phyloP scores from a whole-genome alignment of 2,888 invertebrate genomes.

The Neoaliturus tenellus region DNA sequence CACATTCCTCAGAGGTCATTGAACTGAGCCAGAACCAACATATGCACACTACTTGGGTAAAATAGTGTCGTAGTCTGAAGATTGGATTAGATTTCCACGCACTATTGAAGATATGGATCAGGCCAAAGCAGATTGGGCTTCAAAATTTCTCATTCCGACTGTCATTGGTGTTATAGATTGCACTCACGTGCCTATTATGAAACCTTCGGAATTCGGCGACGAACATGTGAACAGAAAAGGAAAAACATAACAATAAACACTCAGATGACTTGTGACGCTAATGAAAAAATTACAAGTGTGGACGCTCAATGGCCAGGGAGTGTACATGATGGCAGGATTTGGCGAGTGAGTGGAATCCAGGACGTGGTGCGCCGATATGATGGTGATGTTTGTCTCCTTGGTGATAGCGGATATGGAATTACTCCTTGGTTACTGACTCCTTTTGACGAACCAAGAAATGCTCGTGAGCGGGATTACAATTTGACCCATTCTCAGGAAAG shows the following conservation, averaged over 20 bases:
- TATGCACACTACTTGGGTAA: too few species aligned
- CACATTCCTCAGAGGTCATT: too few species aligned
- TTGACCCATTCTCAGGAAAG: slow-evolving; percentile 40
- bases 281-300: slow-evolving; percentile 38
- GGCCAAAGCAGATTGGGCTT: slow-evolving; percentile 28
- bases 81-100: slow-evolving; percentile 50
- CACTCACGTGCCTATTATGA: slow-evolving; percentile 29
- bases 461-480: slow-evolving; percentile 6
- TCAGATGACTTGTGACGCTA: slow-evolving; percentile 38
- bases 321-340: slow-evolving; percentile 33
- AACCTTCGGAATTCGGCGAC: slow-evolving; percentile 32
- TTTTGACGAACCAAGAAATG: slow-evolving; percentile 17
- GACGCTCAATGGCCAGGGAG: slow-evolving; percentile 42
- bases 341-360: slow-evolving; percentile 17
- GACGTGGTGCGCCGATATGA: neutral
- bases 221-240: slow-evolving; percentile 45
- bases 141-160: slow-evolving; percentile 40
- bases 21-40: too few species aligned
- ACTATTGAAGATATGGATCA: slow-evolving; percentile 46
- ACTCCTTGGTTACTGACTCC: slow-evolving; percentile 39
- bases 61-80: too few species aligned
- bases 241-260: slow-evolving; percentile 29
- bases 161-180: slow-evolving; percentile 46
- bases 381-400: slow-evolving; percentile 32
- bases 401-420: slow-evolving; percentile 30